Evolutionary conservation across 2,888 invertebrate genomes (phyloP).

Genomic region (Seira sanloemensis): DNA sequence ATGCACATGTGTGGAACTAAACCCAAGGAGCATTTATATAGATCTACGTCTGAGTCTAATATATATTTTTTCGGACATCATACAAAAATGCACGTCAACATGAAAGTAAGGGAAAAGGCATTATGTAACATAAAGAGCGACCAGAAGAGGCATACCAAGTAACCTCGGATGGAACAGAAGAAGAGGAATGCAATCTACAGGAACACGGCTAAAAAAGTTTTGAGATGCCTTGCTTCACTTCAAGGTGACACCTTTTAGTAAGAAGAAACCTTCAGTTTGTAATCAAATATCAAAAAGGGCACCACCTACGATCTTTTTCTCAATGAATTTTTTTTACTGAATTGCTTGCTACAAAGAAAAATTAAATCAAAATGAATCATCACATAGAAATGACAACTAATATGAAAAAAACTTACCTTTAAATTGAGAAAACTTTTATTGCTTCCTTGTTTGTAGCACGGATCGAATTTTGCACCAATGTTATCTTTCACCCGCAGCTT

Average conservation of each 20-base stretch:
- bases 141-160: background rate
- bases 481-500: too few relatives aligned
- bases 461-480: too few relatives aligned
- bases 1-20: background rate
- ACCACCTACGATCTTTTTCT: too few relatives aligned
- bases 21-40: background rate
- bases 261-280: background rate
- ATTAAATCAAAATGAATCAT: too few relatives aligned
- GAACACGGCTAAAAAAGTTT: background rate
- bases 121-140: background rate
- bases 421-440: background rate
- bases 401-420: background rate
- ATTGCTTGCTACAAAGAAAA: too few relatives aligned
- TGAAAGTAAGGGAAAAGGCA: background rate
- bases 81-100: background rate
- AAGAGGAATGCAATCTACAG: background rate
- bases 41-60: background rate
- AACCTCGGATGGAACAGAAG: background rate
- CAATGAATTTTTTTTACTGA: too few relatives aligned
- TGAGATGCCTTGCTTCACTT: constrained; percentile 9
- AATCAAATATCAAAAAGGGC: too few relatives aligned
- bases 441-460: background rate
- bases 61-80: background rate
- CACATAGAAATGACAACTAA: background rate
- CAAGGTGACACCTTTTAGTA: constrained; percentile 7